A percentile compares a stretch with the other conserved stretches of the same genome.
These are phyloP conservation scores for Metridium senile DNA, from an alignment of 92 coral and sea anemone species.

Conservation along the genomic window DNA sequence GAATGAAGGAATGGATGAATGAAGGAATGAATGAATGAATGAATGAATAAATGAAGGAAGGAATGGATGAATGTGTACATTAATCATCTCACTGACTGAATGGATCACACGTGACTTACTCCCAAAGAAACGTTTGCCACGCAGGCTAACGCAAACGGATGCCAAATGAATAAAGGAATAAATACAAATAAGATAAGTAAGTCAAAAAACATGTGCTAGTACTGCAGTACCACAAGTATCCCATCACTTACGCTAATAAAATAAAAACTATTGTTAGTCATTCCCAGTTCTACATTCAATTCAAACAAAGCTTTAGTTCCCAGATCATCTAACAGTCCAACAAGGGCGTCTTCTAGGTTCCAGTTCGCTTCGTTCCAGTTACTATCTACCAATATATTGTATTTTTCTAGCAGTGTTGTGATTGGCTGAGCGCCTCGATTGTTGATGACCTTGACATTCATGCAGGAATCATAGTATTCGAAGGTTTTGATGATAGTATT, in stretches of 20 bases:
- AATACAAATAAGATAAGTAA: too few species aligned
- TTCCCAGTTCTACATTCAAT: conserved; percentile 59
- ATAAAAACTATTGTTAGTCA: conserved; percentile 39
- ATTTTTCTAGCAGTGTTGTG: conserved; percentile 38
- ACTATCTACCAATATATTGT: conserved; percentile 78
- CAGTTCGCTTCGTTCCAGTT: conserved; percentile 66
- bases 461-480: conserved; percentile 78
- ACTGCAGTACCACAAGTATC: not conserved
- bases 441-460: conserved; percentile 56
- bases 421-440: conserved; percentile 55
- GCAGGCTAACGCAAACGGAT: too few species aligned
- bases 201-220: too few species aligned
- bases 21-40: too few species aligned
- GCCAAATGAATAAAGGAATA: too few species aligned
- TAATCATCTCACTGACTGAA: not conserved
- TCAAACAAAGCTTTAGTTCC: conserved; percentile 61
- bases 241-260: conserved; percentile 43
- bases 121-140: too few species aligned
- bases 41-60: too few species aligned
- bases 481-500: conserved; percentile 70
- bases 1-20: too few species aligned
- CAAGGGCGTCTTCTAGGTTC: conserved; percentile 56
- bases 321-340: conserved; percentile 56
- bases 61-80: too few species aligned
- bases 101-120: not conserved